Evolutionary conservation across 2,797 vertebrate genomes (phyloP).

Genomic region (Enoplosus armatus): DNA sequence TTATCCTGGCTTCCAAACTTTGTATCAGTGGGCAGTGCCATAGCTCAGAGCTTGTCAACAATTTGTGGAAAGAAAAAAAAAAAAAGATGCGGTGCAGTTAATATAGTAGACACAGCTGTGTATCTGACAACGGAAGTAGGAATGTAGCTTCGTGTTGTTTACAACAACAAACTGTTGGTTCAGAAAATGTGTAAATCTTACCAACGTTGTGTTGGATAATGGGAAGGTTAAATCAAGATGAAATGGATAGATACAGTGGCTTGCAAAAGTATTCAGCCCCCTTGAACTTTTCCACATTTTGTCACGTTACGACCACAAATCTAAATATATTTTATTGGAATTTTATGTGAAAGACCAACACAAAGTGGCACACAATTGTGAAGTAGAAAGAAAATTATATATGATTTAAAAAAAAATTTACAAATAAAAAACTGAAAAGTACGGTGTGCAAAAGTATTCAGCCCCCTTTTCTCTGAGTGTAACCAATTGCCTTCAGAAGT

Average conservation of each 20-base stretch:
- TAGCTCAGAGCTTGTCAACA: conserved; percentile 25
- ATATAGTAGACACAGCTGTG: neutral
- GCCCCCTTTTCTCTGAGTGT: too few relatives aligned
- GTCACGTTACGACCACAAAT: too few relatives aligned
- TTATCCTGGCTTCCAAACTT: conserved; percentile 38
- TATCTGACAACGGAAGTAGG: neutral
- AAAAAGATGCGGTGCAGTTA: neutral
- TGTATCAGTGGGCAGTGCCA: conserved; percentile 27
- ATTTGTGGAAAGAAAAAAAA: neutral
- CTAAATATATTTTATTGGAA: too few relatives aligned
- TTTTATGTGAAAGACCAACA: too few relatives aligned
- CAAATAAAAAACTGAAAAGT: too few relatives aligned
- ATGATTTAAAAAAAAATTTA: too few relatives aligned
- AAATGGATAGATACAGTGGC: conserved; percentile 4
- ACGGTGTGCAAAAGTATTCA: too few relatives aligned
- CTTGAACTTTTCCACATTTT: too few relatives aligned
- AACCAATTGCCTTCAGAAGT: too few relatives aligned
- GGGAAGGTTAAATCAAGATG: conserved; percentile 15
- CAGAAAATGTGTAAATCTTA: neutral
- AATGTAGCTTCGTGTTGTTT: neutral
- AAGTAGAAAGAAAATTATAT: too few relatives aligned
- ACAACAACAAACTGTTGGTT: neutral
- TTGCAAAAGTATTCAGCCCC: too few relatives aligned
- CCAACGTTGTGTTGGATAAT: neutral
- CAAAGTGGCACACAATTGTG: too few relatives aligned